Evolutionary conservation across 2,888 invertebrate species (phyloP).

Genomic region (Netelia melanura): DNA sequence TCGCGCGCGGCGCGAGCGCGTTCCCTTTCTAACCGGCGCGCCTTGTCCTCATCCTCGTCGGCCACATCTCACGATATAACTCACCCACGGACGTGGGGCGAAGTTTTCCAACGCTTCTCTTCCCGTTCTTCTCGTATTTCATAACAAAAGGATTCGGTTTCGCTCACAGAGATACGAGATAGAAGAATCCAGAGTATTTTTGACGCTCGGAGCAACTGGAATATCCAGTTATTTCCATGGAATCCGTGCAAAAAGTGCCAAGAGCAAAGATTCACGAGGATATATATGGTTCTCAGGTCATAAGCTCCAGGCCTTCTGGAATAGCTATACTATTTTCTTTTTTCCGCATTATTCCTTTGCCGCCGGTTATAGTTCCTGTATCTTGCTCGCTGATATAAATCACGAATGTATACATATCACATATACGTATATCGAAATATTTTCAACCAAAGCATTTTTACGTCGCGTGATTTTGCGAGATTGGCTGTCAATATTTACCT

Average conservation of each 20-base stretch:
- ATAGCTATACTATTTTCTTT: conserved; percentile 5
- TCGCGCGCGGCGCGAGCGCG: conserved; percentile 9
- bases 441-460: too few species aligned
- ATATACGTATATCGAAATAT: too few species aligned
- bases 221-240: conserved; percentile 27
- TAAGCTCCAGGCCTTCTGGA: not conserved
- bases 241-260: conserved; percentile 32
- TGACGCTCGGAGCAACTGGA: conserved; percentile 43
- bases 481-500: too few species aligned
- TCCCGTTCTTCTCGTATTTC: not conserved
- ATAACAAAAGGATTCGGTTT: conserved; percentile 43
- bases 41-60: conserved; percentile 10
- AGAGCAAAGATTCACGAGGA: conserved; percentile 33
- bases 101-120: conserved; percentile 32
- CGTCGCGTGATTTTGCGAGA: too few species aligned
- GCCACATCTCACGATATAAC: conserved; percentile 47
- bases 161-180: conserved; percentile 20
- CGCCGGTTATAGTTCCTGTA: too few species aligned
- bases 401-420: not conserved
- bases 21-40: conserved; percentile 5
- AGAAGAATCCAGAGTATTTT: conserved; percentile 52
- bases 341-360: too few species aligned
- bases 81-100: conserved; percentile 25
- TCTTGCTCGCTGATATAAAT: not conserved
- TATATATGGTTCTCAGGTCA: conserved; percentile 5